These are phyloP conservation scores for Crocuta crocuta DNA, from an alignment of 2,113 vertebrate species.

Conservation along the genomic window DNA sequence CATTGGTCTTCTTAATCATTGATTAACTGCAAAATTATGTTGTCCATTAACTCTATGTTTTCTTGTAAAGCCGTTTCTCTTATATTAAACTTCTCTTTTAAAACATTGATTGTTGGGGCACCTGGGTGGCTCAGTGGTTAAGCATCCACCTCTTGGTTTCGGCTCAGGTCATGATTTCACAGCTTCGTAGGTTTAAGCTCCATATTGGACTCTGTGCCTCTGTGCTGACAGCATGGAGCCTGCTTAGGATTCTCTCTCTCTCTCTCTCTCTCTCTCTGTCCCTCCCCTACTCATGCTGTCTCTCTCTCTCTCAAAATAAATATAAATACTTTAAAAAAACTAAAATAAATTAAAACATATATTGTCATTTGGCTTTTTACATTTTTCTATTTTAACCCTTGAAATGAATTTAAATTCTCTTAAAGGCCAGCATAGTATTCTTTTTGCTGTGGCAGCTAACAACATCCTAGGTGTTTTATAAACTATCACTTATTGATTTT, in stretches of 20 bases:
- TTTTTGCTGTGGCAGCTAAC: not conserved
- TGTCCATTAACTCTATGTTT: not conserved
- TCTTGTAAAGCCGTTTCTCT: not conserved
- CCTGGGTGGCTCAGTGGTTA: too few species aligned
- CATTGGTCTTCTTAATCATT: constrained; percentile 24
- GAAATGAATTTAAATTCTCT: constrained; percentile 35
- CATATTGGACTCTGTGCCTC: too few species aligned
- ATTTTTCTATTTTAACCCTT: constrained; percentile 5
- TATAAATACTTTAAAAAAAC: too few species aligned
- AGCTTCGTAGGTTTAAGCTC: too few species aligned
- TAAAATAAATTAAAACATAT: not conserved
- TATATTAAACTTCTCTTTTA: not conserved
- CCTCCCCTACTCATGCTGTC: too few species aligned
- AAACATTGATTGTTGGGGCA: not conserved
- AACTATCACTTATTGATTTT: constrained; percentile 4
- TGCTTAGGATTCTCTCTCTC: too few species aligned
- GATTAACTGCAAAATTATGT: constrained; percentile 1
- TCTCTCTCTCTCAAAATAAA: too few species aligned
- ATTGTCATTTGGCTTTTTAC: not conserved
- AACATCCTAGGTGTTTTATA: not conserved
- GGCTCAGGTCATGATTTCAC: too few species aligned
- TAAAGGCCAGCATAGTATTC: not conserved
- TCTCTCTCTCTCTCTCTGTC: too few species aligned
- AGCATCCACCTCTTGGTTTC: too few species aligned
- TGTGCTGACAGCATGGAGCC: too few species aligned